phyloP scores from a whole-genome alignment of 1,140 invertebrate species.

The Drosophila nasuta region DNA sequence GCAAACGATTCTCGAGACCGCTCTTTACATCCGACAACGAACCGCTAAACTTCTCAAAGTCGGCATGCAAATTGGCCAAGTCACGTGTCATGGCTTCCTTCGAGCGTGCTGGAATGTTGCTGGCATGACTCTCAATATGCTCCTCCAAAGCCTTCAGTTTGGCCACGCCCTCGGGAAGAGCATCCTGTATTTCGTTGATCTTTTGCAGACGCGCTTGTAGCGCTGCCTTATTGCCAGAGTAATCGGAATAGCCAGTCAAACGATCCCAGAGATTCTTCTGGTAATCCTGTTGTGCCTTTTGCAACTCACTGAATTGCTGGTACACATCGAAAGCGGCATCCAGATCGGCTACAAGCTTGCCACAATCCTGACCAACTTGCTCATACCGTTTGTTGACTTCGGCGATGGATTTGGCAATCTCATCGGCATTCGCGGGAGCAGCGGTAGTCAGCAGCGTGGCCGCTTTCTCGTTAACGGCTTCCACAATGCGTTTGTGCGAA shows the following conservation, averaged over 20 bases:
- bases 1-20: conserved; percentile 92
- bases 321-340: conserved; percentile 92
- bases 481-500: conserved; percentile 95
- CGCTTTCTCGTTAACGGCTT: conserved; percentile 95
- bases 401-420: conserved; percentile 88
- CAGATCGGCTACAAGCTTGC: conserved; percentile 88
- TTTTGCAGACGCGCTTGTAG: conserved; percentile 90
- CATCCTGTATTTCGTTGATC: conserved; percentile 91
- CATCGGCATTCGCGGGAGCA: conserved; percentile 87
- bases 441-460: conserved; percentile 85
- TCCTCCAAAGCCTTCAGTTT: conserved; percentile 90
- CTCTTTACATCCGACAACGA: conserved; percentile 91
- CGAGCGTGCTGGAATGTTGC: conserved; percentile 89
- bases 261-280: conserved; percentile 95
- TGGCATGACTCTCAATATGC: conserved; percentile 88
- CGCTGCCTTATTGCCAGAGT: conserved; percentile 91
- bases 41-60: conserved; percentile 93
- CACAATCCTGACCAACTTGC: conserved; percentile 87
- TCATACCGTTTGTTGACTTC: conserved; percentile 92
- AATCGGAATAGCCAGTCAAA: conserved; percentile 91
- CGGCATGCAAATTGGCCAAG: conserved; percentile 90
- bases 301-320: conserved; percentile 93
- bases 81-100: conserved; percentile 93
- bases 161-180: conserved; percentile 90
- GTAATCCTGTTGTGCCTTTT: conserved; percentile 93